Evolutionary conservation across 2,113 vertebrate species (phyloP), one percentile per base, ranked within the genome.

Genomic region (Mesitornis unicolor): DNA sequence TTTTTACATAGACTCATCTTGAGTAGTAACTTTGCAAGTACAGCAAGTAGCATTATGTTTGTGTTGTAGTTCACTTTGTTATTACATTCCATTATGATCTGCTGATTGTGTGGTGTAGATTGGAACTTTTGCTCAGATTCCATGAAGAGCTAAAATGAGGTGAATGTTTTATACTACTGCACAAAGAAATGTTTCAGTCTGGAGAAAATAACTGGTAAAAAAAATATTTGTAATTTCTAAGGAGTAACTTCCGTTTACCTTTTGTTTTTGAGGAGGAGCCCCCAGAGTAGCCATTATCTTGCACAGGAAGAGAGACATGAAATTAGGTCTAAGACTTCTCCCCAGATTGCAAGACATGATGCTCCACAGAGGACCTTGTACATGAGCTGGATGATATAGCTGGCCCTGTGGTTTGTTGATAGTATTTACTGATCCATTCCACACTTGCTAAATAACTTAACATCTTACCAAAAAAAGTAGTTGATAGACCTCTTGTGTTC

Each of bases 181-280:
- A 89, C 82, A 78, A 15, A 81, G 87, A 78, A 43, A 70, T 89
- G 15, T 40, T 54, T 54, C 9, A 36, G 35, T 59, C 60, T 83
- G 92, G 74, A 91, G 91, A 94, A 92, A 73, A 29, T 16, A 83
- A 93, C 17, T 17, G 33, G 48, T 90, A 79, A 89, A 92, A 92
- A 54, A 95, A 97, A 57, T 88, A 78, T 83, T 94, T 95, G 84
- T 79, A 68, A 15, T 31, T 68, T 89, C 28, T 35, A 65, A 22
- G 56, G 35, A 71, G 22, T 8, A 24, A 24, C n/a, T 68, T 84
- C 10, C 20, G 64, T 6, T 54, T 59, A 7, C 16, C 8, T 35
- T n/a, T 40, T 3, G 2, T 51, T 59, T 11, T 79, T 38, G 56
- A 56, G 69, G 28, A 89, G 47, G 33, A 75, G 13, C 26, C 9